Percentiles rank a stretch among this genome's conserved stretches.
phyloP scores from a whole-genome alignment of 2,888 invertebrate species.

The Parnassius smintheus region DNA sequence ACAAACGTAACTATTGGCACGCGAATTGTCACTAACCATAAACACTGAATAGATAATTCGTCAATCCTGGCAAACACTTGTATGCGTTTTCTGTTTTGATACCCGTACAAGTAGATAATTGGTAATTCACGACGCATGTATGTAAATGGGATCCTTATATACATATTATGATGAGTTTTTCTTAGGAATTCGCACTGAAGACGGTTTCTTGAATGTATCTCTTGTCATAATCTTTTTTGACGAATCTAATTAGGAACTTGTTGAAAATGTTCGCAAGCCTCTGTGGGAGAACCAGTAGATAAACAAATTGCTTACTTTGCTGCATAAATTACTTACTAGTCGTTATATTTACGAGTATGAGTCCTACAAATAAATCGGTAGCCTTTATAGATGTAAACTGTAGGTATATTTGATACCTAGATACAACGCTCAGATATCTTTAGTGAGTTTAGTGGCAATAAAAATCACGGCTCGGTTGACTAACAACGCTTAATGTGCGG shows the following conservation, averaged over 20 bases:
- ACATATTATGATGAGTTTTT: slow-evolving; percentile 11
- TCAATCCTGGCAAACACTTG: too few relatives aligned
- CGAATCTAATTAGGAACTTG: slow-evolving; percentile 13
- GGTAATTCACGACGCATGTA: slow-evolving; percentile 10
- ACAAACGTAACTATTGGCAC: too few relatives aligned
- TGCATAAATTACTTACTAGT: neutral
- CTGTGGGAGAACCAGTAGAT: slow-evolving; percentile 1
- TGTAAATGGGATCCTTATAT: neutral
- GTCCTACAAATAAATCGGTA: slow-evolving; percentile 27
- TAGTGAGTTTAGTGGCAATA: slow-evolving; percentile 66
- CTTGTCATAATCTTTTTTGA: neutral
- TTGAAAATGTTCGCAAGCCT: neutral
- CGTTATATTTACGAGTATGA: neutral
- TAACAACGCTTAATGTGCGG: slow-evolving; percentile 71
- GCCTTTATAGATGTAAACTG: slow-evolving; percentile 24
- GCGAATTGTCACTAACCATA: too few relatives aligned
- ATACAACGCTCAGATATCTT: slow-evolving; percentile 53
- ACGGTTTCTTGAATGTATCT: slow-evolving; percentile 8
- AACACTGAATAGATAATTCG: too few relatives aligned
- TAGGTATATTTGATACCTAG: slow-evolving; percentile 35
- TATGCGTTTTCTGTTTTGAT: too few relatives aligned
- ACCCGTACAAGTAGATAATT: neutral
- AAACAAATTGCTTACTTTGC: slow-evolving; percentile 2
- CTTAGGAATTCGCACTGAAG: slow-evolving; percentile 6
- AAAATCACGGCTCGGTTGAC: slow-evolving; percentile 73